Percentiles rank a stretch among this genome's conserved stretches.
Conservation (phyloP, 2,113 vertebrate species). For the Monopterus albus region DNA sequence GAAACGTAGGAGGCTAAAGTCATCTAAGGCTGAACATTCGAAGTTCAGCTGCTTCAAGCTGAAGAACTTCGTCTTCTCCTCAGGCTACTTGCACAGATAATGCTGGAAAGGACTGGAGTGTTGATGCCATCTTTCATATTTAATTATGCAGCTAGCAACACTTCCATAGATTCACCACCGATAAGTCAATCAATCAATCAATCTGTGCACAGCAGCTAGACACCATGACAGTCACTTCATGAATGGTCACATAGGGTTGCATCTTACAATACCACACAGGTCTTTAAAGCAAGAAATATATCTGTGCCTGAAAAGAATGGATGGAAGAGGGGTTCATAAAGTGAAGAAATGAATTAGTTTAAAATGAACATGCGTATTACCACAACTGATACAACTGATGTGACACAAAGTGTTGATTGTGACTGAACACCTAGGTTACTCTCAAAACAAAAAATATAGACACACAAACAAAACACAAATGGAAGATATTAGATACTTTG, state of each 20-base stretch:
- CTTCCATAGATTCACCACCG: slow-evolving; percentile 2
- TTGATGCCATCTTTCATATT: slow-evolving; percentile 9
- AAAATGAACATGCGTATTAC: no score
- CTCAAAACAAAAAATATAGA: no score
- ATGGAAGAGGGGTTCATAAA: no score
- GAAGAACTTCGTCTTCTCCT: background rate
- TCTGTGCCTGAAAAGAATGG: no score
- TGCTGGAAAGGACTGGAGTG: background rate
- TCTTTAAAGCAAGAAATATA: no score
- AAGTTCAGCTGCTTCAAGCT: background rate
- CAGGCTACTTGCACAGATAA: slow-evolving; percentile 21
- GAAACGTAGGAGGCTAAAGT: background rate
- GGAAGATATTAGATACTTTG: no score
- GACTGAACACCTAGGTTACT: no score
- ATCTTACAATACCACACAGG: no score
- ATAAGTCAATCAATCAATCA: slow-evolving; percentile 20
- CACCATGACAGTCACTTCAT: background rate
- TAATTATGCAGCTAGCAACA: slow-evolving; percentile 24
- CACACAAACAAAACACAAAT: no score
- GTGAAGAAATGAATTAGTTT: no score
- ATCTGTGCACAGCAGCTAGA: background rate
- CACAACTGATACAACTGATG: no score
- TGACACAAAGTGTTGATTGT: no score
- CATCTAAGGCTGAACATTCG: background rate
- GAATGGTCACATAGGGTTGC: background rate